These are phyloP conservation scores for Bubo bubo DNA, from an alignment of 2,113 vertebrate species.

Conservation along the genomic window DNA sequence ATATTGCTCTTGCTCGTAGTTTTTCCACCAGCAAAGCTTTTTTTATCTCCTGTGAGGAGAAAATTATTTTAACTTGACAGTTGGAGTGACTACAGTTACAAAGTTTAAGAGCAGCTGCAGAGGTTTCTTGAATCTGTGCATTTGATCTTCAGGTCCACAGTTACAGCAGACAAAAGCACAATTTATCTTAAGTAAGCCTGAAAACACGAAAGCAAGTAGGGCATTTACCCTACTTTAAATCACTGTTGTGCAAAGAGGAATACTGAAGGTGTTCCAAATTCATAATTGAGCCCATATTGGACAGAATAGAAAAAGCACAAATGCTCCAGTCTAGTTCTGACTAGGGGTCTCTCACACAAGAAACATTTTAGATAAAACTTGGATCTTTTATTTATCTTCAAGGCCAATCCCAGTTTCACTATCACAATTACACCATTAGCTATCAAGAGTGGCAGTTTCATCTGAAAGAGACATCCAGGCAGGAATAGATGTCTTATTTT, in stretches of 20 bases:
- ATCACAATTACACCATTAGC: not conserved
- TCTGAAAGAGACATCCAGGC: not conserved
- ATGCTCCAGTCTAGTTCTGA: not conserved
- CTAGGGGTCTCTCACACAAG: not conserved
- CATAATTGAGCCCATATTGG: not conserved
- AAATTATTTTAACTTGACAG: slow-evolving; percentile 49
- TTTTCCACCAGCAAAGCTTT: slow-evolving; percentile 20
- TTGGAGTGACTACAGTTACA: not conserved
- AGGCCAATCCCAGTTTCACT: not conserved
- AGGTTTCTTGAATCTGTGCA: not conserved
- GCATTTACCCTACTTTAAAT: not conserved
- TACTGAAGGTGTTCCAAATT: not conserved
- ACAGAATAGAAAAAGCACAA: not conserved
- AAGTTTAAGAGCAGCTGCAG: slow-evolving; percentile 44
- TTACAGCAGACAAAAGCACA: not conserved
- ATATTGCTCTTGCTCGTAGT: not conserved
- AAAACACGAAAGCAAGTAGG: slow-evolving; percentile 16
- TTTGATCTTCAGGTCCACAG: slow-evolving; percentile 37
- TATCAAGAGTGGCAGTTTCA: not conserved
- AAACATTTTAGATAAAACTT: not conserved
- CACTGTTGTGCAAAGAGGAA: not conserved
- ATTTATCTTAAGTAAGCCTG: not conserved
- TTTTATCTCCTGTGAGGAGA: not conserved
- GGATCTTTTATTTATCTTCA: not conserved
- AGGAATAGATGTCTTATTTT: not conserved